phyloP scores from a whole-genome alignment of 2,888 invertebrate genomes.

The Idaea aversata region DNA sequence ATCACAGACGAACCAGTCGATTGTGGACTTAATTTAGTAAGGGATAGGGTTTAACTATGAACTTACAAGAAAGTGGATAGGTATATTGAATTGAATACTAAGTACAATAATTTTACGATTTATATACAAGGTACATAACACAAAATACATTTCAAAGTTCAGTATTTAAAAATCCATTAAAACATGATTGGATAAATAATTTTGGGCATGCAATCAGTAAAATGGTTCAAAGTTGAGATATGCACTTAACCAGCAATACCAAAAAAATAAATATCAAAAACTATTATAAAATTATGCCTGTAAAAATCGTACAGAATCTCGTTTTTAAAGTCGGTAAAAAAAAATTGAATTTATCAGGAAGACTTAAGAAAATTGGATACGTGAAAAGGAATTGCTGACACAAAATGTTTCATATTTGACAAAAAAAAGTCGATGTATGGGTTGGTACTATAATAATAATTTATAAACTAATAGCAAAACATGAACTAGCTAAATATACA shows the following conservation, averaged over 20 bases:
- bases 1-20: not conserved
- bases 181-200: too few species aligned
- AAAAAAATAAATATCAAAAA: too few species aligned
- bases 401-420: not conserved
- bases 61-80: not conserved
- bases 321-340: not conserved
- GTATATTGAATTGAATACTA: too few species aligned
- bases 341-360: not conserved
- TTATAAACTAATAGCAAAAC: constrained; percentile 44
- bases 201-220: too few species aligned
- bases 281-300: too few species aligned
- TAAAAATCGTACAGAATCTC: too few species aligned
- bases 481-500: constrained; percentile 57
- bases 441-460: constrained; percentile 1
- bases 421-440: not conserved
- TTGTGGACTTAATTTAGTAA: not conserved
- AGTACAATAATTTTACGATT: too few species aligned
- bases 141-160: too few species aligned
- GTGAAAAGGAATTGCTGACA: not conserved
- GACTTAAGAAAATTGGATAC: not conserved
- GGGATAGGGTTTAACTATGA: not conserved
- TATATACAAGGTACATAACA: too few species aligned
- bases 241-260: too few species aligned
- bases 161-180: too few species aligned
- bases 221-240: too few species aligned